Evolutionary conservation across 2,888 invertebrate genomes (phyloP), one percentile per base, ranked within the genome.

Genomic region (Drosophila borealis): DNA sequence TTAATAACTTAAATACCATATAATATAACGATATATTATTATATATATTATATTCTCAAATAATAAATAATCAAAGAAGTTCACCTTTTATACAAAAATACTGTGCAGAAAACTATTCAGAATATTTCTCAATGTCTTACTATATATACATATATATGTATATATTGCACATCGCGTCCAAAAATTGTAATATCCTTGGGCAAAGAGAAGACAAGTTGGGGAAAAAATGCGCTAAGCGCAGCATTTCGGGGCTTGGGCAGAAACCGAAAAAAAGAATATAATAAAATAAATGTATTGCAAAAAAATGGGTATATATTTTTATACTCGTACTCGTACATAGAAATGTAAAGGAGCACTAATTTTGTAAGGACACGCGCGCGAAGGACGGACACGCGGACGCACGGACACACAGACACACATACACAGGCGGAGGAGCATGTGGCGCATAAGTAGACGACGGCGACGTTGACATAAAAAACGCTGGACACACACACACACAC

Each of bases 331-430:
- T 60, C 62, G 51, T 78, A 77, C 77, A 81, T 84, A 78, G 70
- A 76, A 81, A 80, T 83, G 82, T 72, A 82, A 80, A 82, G 74
- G 68, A 82, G 72, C 85, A 85, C 83, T 83, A 85, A 85, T 83
- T 85, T 83, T 84, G 85, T 79, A 85, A 83, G 83, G 83, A 83
- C 82, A 82, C 72, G 69, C 67, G 80, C 68, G 63, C 51, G 53
- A 66, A 72, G 69, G 81, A 81, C 80, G 45, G 60, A 72, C 64
- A 51, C 21, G 48, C 25, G 29, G 29, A 13, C 10, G 4, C 21
- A 5, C 36, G 37, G 21, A 53, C 44, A 39, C 33, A 29, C 4
- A 25, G 45, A 61, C 46, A 59, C 54, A 55, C 25, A 29, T 8
- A 13, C 8, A 34, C 36, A 48, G 51, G 21, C 36, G 45, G 41